These are phyloP conservation scores for Troglohyphantes excavatus DNA, from an alignment of 2,888 invertebrate genomes.

Conservation along the genomic window DNA sequence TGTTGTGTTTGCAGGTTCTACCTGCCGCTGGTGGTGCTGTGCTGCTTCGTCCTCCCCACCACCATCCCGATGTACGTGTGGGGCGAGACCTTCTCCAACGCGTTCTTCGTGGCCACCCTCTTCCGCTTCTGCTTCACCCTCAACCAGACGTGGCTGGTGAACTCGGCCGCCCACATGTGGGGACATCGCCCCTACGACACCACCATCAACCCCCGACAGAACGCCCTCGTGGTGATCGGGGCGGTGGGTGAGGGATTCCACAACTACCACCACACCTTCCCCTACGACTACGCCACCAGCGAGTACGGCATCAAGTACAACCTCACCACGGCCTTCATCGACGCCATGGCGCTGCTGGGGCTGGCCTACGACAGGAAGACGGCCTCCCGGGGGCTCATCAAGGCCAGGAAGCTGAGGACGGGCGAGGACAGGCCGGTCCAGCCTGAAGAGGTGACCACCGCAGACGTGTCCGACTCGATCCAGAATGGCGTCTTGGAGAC, in stretches of 20 bases:
- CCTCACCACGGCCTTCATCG: slow-evolving; percentile 83
- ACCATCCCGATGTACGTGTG: slow-evolving; percentile 91
- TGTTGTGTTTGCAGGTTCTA: slow-evolving; percentile 82
- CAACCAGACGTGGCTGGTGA: slow-evolving; percentile 96
- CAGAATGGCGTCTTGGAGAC: background rate
- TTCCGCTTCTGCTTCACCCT: slow-evolving; percentile 91
- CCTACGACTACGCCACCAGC: slow-evolving; percentile 83
- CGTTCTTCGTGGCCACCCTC: slow-evolving; percentile 91
- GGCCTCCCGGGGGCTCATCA: slow-evolving; percentile 81
- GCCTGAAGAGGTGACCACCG: background rate
- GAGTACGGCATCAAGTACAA: slow-evolving; percentile 83
- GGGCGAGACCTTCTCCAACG: slow-evolving; percentile 89
- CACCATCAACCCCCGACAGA: slow-evolving; percentile 84
- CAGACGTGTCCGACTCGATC: background rate
- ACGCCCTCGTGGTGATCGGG: slow-evolving; percentile 81
- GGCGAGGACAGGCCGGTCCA: slow-evolving; percentile 82
- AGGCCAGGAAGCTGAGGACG: slow-evolving; percentile 81
- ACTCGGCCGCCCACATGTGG: slow-evolving; percentile 96
- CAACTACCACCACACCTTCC: slow-evolving; percentile 84
- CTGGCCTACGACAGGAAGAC: slow-evolving; percentile 82
- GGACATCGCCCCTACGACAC: slow-evolving; percentile 96
- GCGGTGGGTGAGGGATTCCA: slow-evolving; percentile 81
- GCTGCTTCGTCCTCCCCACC: slow-evolving; percentile 86
- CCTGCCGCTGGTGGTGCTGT: slow-evolving; percentile 82
- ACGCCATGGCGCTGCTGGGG: slow-evolving; percentile 82